Evolutionary conservation across 2,113 vertebrate species (phyloP), one percentile per base, ranked within the genome.

Genomic region (Anoura caudifer): DNA sequence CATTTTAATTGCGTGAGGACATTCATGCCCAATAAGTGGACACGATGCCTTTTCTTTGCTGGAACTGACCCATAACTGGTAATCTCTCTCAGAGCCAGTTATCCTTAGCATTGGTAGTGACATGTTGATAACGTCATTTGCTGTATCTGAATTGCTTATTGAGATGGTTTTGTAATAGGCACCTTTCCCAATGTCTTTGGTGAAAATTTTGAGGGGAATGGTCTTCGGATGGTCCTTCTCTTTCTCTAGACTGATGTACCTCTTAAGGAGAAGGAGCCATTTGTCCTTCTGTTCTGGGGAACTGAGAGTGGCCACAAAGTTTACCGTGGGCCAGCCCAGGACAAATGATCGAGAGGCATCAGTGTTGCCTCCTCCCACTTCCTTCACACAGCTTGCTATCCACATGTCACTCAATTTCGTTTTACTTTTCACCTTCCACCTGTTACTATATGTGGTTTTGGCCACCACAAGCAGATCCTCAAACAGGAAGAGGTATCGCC

Each of bases 1-100:
- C 99, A 99, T 99, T 99, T 99, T 99, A 90, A 99, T 99, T 97
- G 99, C 99, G 94, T 99, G 99, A 83, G 99, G 99, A 98, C 99
- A 99, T 97, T 99, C 99, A 5, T 99, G 99, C 70, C 99, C 99
- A 47, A 12, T 50, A n/a, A 77, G 75, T 77, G 31, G 45, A 52
- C 19, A 52, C 0, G 8, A 17, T 77, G 45, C 31, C 33, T 73
- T 38, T 72, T 10, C 75, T n/a, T n/a, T n/a, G 47, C 19, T 47
- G 52, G 75, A 77, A 52, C 0, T n/a, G 10, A n/a, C 28, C 73
- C 45, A 12, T 76, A 50, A 76, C 45, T 76, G 43, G 13, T 77
- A 7, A 12, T 47, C 47, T 77, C 75, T 17, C 45, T 77, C 47
- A n/a, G 19, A 77, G 17, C 45, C 99, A 10, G 98, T 98, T 97